These are phyloP conservation scores for Sphaeramia orbicularis DNA, from an alignment of 2,797 vertebrate species.

Conservation along the genomic window DNA sequence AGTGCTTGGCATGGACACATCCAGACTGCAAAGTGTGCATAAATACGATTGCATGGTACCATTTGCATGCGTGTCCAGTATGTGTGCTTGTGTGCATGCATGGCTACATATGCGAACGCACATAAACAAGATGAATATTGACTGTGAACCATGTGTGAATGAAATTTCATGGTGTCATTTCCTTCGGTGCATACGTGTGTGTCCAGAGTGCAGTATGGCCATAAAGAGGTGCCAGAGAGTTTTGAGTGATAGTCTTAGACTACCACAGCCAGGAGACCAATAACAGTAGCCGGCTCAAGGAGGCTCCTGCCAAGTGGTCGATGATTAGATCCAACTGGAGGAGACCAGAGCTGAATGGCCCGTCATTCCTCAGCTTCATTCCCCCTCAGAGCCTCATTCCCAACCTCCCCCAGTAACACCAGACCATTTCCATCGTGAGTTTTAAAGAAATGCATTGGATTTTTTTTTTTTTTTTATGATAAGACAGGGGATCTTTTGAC, in stretches of 20 bases:
- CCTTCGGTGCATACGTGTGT: constrained; percentile 22
- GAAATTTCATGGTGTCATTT: constrained; percentile 45
- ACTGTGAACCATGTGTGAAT: constrained; percentile 46
- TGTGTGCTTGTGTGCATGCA: constrained; percentile 11
- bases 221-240: constrained; percentile 59
- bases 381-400: constrained; percentile 58
- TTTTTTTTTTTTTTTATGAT: constrained; percentile 4
- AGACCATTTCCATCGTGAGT: constrained; percentile 39
- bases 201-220: constrained; percentile 24
- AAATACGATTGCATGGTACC: constrained; percentile 17
- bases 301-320: constrained; percentile 72
- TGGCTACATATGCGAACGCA: constrained; percentile 40
- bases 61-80: constrained; percentile 6
- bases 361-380: constrained; percentile 64
- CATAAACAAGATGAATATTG: constrained; percentile 47
- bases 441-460: constrained; percentile 43
- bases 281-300: constrained; percentile 67
- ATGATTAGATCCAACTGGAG: constrained; percentile 74
- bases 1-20: not conserved
- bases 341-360: constrained; percentile 51
- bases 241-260: constrained; percentile 71
- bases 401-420: constrained; percentile 44
- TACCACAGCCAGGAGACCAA: constrained; percentile 67
- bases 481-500: not conserved
- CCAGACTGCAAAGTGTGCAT: constrained; percentile 24